phyloP scores from a whole-genome alignment of 2,113 vertebrate species.

The Coreoperca whiteheadi region DNA sequence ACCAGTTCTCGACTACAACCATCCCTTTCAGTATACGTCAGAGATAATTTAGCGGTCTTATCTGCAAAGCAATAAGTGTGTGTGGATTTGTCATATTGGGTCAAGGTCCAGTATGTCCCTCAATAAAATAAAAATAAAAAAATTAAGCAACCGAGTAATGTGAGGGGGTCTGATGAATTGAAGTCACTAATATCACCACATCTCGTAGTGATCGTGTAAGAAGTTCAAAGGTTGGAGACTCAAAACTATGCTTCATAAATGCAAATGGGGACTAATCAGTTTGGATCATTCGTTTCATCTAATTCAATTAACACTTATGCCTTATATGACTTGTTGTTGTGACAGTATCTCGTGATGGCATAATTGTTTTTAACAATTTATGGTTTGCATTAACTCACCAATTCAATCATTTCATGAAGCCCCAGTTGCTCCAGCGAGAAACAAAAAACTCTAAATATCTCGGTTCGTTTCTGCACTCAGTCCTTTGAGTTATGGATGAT shows the following conservation, averaged over 20 bases:
- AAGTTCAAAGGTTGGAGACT: background rate
- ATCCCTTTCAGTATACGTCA: background rate
- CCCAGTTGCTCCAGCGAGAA: background rate
- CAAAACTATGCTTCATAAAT: background rate
- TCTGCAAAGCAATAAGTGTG: background rate
- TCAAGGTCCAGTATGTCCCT: conserved; percentile 14
- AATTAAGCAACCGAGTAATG: background rate
- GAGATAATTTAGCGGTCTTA: conserved; percentile 30
- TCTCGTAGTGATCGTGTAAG: background rate
- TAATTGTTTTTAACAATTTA: background rate
- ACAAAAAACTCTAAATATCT: background rate
- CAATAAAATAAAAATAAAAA: background rate
- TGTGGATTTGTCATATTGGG: conserved; percentile 32
- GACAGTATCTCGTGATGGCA: background rate
- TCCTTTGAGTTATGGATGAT: background rate
- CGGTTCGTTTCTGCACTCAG: background rate
- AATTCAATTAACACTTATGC: background rate
- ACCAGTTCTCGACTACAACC: background rate
- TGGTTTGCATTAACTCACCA: background rate
- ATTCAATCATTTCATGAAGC: background rate
- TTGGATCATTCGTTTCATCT: background rate
- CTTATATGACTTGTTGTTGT: background rate
- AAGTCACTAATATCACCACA: background rate
- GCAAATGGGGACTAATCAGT: background rate
- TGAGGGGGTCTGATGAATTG: background rate